Evolutionary conservation across 2,797 vertebrate genomes (phyloP).

Genomic region (Catamblyrhynchus diadema): DNA sequence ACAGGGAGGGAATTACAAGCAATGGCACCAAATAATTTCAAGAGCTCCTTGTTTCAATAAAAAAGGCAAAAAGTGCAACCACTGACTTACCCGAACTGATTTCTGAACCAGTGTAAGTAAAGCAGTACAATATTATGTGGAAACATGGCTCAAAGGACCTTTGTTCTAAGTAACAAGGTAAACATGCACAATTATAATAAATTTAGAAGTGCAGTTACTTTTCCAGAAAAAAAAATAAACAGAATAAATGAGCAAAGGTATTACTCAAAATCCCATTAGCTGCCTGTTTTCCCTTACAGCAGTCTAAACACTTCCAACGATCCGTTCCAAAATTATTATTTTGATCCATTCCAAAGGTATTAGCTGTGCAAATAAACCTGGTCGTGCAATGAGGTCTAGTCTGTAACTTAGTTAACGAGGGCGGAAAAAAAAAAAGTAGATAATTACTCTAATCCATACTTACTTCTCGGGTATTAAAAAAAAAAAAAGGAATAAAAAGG

Average conservation of each 20-base stretch:
- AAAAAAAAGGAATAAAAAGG: background rate
- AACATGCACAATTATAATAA: background rate
- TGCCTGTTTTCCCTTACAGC: background rate
- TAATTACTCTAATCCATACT: constrained; percentile 27
- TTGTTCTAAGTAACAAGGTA: background rate
- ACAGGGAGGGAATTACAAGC: background rate
- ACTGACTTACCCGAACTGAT: background rate
- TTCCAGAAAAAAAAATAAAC: background rate
- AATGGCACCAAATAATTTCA: background rate
- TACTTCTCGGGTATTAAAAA: background rate
- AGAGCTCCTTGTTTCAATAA: background rate
- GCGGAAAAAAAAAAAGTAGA: background rate
- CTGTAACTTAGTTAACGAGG: background rate
- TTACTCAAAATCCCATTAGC: background rate
- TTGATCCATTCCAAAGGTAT: background rate
- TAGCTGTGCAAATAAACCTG: background rate
- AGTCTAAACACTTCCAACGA: background rate
- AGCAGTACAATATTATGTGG: background rate
- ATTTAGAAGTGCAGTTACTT: background rate
- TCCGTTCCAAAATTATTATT: background rate
- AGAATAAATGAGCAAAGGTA: background rate
- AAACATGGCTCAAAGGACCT: background rate
- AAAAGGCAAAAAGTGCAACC: background rate
- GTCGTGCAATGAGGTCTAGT: background rate
- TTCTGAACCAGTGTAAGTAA: background rate